Evolutionary conservation across 2,888 invertebrate genomes (phyloP).

Genomic region (Apodemia zela): DNA sequence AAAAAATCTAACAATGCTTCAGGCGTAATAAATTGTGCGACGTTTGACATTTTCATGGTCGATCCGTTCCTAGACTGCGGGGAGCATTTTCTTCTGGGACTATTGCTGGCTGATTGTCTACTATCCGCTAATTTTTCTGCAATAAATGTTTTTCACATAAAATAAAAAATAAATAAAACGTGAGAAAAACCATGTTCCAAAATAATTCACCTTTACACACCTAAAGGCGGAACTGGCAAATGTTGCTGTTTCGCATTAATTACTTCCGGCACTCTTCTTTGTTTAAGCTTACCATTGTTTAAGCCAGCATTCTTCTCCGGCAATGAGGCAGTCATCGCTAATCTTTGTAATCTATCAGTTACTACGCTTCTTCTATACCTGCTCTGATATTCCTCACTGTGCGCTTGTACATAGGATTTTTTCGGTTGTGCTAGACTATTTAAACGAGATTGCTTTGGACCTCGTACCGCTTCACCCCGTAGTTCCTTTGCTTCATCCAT

Average conservation of each 20-base stretch:
- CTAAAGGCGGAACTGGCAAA: conserved; percentile 41
- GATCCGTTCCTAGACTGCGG: neutral
- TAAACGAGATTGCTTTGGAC: conserved; percentile 54
- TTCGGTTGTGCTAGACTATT: conserved; percentile 66
- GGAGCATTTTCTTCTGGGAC: conserved; percentile 32
- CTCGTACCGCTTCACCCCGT: conserved; percentile 68
- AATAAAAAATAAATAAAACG: neutral
- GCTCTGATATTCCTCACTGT: conserved; percentile 51
- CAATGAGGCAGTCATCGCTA: conserved; percentile 35
- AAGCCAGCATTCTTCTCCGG: conserved; percentile 32
- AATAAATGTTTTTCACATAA: neutral
- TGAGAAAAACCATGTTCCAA: conserved; percentile 24
- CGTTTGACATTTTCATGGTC: neutral
- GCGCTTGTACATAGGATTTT: conserved; percentile 54
- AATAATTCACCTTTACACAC: conserved; percentile 72
- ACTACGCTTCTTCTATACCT: conserved; percentile 48
- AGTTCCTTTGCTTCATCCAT: conserved; percentile 67
- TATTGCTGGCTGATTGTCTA: conserved; percentile 42
- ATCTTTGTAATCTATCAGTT: conserved; percentile 46
- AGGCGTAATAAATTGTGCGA: neutral
- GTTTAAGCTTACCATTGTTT: conserved; percentile 33
- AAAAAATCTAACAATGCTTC: conserved; percentile 13
- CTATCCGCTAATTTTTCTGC: conserved; percentile 15
- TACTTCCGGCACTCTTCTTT: conserved; percentile 34
- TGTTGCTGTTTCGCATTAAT: conserved; percentile 21